phyloP scores from a whole-genome alignment of 1,140 invertebrate genomes.

The Oedothorax gibbosus region DNA sequence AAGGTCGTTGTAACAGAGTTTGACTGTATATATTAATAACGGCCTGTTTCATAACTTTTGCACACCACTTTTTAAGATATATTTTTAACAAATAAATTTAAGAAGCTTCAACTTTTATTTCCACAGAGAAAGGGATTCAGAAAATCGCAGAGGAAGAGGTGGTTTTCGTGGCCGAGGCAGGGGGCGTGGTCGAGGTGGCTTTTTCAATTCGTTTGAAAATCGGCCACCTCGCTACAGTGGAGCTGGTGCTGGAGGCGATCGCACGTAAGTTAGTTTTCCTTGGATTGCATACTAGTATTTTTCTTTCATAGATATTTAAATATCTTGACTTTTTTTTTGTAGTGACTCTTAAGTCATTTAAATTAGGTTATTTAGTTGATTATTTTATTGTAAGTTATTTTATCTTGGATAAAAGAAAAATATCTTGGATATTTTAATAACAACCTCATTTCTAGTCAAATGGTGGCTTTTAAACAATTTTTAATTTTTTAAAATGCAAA shows the following conservation, averaged over 20 bases:
- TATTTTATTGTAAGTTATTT: too few species aligned
- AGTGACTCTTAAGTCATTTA: not conserved
- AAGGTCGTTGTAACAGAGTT: too few species aligned
- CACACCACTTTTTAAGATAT: too few species aligned
- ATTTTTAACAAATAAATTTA: not conserved
- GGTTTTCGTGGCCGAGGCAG: conserved; percentile 67
- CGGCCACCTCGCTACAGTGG: conserved; percentile 81
- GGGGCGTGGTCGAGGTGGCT: conserved; percentile 68
- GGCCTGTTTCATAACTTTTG: too few species aligned
- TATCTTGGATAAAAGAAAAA: too few species aligned
- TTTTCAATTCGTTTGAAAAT: conserved; percentile 72
- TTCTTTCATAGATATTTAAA: not conserved
- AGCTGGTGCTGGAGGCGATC: conserved; percentile 95
- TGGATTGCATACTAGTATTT: too few species aligned
- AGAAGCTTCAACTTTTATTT: not conserved
- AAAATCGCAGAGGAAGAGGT: conserved; percentile 68
- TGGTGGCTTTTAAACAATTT: too few species aligned
- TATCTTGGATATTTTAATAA: too few species aligned
- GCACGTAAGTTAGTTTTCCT: conserved; percentile 75
- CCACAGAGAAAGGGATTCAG: conserved; percentile 67
- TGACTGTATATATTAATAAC: too few species aligned
- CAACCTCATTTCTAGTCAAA: too few species aligned
- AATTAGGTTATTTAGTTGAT: not conserved
- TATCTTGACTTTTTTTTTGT: not conserved
- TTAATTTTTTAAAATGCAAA: too few species aligned